Evolutionary conservation across 2,113 vertebrate species (phyloP).

Genomic region (Ciconia stormi): DNA sequence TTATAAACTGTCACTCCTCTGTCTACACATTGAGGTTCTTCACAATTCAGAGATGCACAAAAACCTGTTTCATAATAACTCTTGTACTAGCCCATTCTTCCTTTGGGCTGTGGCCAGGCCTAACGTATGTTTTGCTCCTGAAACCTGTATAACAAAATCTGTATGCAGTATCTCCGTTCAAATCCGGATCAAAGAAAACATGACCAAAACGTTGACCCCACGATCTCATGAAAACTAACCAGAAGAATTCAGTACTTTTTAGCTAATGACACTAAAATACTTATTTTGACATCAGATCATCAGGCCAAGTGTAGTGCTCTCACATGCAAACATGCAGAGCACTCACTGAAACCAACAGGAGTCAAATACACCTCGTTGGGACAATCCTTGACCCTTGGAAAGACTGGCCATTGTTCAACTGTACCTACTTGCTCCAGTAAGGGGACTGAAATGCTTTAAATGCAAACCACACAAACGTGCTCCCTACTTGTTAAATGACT

Average conservation of each 20-base stretch:
- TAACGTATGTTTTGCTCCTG: background rate
- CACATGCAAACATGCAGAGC: background rate
- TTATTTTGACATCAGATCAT: background rate
- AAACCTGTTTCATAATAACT: background rate
- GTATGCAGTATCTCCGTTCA: background rate
- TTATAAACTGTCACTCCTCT: background rate
- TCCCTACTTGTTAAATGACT: conserved; percentile 61
- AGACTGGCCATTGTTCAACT: background rate
- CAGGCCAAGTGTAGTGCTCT: background rate
- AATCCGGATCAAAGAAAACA: background rate
- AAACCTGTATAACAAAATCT: background rate
- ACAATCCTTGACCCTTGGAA: background rate
- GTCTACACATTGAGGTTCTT: background rate
- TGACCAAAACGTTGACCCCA: background rate
- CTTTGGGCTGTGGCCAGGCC: background rate
- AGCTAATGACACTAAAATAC: background rate
- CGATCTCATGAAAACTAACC: background rate
- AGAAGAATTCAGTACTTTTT: background rate
- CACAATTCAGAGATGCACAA: background rate
- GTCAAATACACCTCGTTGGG: background rate
- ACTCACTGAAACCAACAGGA: background rate
- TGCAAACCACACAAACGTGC: conserved; percentile 26
- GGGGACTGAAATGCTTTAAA: conserved; percentile 9
- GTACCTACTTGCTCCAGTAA: conserved; percentile 37
- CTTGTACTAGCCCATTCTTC: background rate